These are phyloP conservation scores for Lutjanus erythropterus DNA, from an alignment of 2,113 vertebrate species.

Conservation along the genomic window DNA sequence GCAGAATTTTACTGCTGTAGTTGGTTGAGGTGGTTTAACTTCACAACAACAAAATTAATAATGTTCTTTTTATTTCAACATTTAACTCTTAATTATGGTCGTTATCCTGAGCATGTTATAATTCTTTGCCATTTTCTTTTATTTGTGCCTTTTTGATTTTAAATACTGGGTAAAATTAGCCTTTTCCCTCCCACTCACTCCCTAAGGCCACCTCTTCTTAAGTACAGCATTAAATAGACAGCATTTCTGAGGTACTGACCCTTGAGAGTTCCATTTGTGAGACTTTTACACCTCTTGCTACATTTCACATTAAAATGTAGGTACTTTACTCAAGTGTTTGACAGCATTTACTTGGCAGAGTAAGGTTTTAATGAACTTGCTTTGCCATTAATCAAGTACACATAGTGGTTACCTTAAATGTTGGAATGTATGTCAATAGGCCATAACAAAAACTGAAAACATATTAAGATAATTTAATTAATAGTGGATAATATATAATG, in stretches of 20 bases:
- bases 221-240: background rate
- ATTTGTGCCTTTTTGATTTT: background rate
- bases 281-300: no score
- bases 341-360: no score
- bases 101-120: background rate
- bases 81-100: no score
- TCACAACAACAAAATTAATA: no score
- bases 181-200: background rate
- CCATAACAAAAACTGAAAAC: background rate
- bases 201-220: background rate
- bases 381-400: background rate
- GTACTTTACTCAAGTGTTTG: no score
- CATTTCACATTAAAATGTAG: no score
- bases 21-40: no score
- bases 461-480: background rate
- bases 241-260: background rate
- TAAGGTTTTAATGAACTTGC: background rate
- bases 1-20: no score
- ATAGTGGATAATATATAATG: background rate
- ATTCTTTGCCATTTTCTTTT: background rate
- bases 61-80: background rate
- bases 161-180: background rate
- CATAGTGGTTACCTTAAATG: no score
- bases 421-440: background rate
- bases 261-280: background rate